Percentiles rank a stretch among this genome's conserved stretches.
phyloP scores from a whole-genome alignment of 2,797 vertebrate species.

The Coregonus suidteri region DNA sequence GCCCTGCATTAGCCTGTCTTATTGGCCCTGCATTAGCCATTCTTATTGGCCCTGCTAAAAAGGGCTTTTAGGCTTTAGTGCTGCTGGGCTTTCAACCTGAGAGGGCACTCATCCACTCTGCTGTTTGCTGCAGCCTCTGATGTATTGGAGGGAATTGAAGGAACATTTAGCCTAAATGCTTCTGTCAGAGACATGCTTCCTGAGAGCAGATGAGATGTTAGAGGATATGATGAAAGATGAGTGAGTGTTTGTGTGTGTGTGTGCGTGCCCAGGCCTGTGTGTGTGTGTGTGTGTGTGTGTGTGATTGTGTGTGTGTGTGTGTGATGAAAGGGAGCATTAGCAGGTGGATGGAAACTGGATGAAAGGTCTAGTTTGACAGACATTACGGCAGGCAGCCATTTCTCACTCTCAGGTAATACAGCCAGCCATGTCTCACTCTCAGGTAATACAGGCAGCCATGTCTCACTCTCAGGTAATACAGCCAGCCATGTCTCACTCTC shows the following conservation, averaged over 20 bases:
- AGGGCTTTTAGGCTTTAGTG: conserved; percentile 70
- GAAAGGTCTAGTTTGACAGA: conserved; percentile 38
- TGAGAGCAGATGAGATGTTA: conserved; percentile 55
- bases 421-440: too few species aligned
- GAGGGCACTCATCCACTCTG: conserved; percentile 47
- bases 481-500: too few species aligned
- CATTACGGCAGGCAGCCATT: conserved; percentile 57
- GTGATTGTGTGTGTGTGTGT: conserved; percentile 9
- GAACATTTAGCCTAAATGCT: conserved; percentile 67
- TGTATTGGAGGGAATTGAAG: conserved; percentile 62
- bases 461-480: too few species aligned
- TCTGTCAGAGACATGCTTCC: conserved; percentile 54
- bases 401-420: conserved; percentile 23
- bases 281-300: conserved; percentile 4
- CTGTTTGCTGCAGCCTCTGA: conserved; percentile 54
- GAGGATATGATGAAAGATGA: conserved; percentile 39
- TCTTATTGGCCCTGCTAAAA: conserved; percentile 62
- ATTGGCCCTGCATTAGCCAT: conserved; percentile 59
- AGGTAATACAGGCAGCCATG: too few species aligned
- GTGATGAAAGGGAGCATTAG: neutral
- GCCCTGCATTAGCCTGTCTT: neutral
- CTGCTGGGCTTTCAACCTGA: conserved; percentile 58
- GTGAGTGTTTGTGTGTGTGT: conserved; percentile 16
- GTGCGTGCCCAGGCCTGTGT: neutral
- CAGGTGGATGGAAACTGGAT: conserved; percentile 47